Base-by-base conservation (phyloP, 2,113 vertebrate genomes). In the Microtus ochrogaster region DNA sequence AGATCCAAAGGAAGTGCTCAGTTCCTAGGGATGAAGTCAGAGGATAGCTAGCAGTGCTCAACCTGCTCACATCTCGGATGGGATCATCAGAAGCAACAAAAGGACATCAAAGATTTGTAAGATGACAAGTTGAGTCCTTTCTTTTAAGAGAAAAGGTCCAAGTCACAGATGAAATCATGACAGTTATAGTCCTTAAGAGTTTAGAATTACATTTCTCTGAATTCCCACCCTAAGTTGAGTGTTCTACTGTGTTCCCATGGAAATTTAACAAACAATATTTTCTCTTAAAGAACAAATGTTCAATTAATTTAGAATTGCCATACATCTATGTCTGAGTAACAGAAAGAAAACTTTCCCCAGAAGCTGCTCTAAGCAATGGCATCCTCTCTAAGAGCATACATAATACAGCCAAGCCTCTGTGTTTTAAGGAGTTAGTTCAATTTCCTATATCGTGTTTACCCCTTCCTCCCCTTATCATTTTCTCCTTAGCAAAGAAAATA, bases 191-290 rank as follows among this genome's bases (percentile, higher is more conserved):
- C 7, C 44, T 39, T 33, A 85, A 2, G 49, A 70, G 10, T n/a
- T 21, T 76, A 24, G 6, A 55, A 14, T 78, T 74, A 4, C 28
- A 13, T 44, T 81, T 87, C 68, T 91, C n/a, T 84, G 33, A 76
- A 81, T 7, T 7, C 39, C 24, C 90, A 33, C 14, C 58, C 9
- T 30, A n/a, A 52, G 13, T 2, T 78, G 84, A 94, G 22, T 7
- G 68, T 93, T 78, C 16, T 68, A 66, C 26, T 52, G 13, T n/a
- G 47, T 77, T 41, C 63, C 92, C 93, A n/a, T 85, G 84, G 36
- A 84, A 93, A 86, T 89, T 44, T 47, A 92, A 86, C 74, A 33
- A 78, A 84, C 33, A 2, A 49, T 92, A 61, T 92, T 79, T 92
- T 41, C 81, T 84, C 89, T 76, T 90, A 83, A 87, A 92, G 30